Conservation (phyloP, 2,888 invertebrate genomes). For the Alloplasta piceator region DNA sequence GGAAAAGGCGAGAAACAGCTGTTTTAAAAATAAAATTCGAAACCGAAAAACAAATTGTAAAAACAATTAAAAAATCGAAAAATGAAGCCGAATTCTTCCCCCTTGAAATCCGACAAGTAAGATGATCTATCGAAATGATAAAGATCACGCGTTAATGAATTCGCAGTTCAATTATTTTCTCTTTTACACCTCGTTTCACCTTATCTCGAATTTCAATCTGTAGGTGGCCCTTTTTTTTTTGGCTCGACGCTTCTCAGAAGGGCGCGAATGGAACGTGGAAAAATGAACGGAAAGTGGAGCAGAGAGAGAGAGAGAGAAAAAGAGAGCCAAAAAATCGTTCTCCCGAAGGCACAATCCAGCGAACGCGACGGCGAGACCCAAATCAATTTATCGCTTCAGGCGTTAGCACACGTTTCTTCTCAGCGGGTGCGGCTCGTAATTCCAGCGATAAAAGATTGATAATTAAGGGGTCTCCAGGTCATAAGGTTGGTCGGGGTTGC, state of each 20-base stretch:
- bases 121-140: background rate
- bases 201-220: background rate
- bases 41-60: too few species aligned
- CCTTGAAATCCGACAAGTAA: too few species aligned
- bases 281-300: slow-evolving; percentile 29
- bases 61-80: too few species aligned
- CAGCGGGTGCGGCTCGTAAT: slow-evolving; percentile 36
- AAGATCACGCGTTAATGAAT: slow-evolving; percentile 2
- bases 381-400: slow-evolving; percentile 40
- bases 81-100: too few species aligned
- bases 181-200: background rate
- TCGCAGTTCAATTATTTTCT: slow-evolving; percentile 16
- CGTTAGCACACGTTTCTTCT: background rate
- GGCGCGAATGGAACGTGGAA: slow-evolving; percentile 29
- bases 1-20: too few species aligned
- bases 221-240: slow-evolving; percentile 2
- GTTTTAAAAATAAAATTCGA: too few species aligned
- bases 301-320: background rate
- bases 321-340: slow-evolving; percentile 28
- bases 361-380: background rate
- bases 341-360: too few species aligned
- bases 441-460: slow-evolving; percentile 53
- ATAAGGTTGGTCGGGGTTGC: slow-evolving; percentile 17
- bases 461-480: slow-evolving; percentile 41
- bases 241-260: background rate